Percentiles rank a stretch among this genome's conserved stretches.
phyloP scores from a whole-genome alignment of 2,113 vertebrate genomes.

The Morone chrysops region DNA sequence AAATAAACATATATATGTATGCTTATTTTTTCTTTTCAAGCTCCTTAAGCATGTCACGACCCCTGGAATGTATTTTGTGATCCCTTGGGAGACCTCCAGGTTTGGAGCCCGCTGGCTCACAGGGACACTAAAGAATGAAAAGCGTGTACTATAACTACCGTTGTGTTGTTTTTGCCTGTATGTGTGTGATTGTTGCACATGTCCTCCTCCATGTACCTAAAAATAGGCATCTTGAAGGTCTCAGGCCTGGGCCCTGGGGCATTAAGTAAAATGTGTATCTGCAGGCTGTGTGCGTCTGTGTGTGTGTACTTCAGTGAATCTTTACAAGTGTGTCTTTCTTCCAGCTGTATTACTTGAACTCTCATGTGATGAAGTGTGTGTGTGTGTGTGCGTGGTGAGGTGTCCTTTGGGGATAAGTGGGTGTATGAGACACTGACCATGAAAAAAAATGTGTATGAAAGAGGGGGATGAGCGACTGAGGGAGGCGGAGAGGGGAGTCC shows the following conservation, averaged over 20 bases:
- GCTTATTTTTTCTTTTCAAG: background rate
- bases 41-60: background rate
- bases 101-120: background rate
- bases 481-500: constrained; percentile 18
- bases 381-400: constrained; percentile 37
- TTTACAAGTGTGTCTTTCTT: constrained; percentile 37
- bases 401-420: constrained; percentile 46
- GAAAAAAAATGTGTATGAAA: constrained; percentile 26
- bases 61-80: background rate
- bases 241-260: constrained; percentile 22
- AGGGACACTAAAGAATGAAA: background rate
- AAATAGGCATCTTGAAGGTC: constrained; percentile 51
- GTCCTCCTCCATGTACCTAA: constrained; percentile 33
- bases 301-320: constrained; percentile 12
- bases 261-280: constrained; percentile 31
- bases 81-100: no score
- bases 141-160: background rate
- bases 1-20: background rate
- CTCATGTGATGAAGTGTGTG: constrained; percentile 40
- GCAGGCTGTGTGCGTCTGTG: constrained; percentile 22
- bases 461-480: constrained; percentile 20
- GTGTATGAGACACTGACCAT: constrained; percentile 47
- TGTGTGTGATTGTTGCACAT: constrained; percentile 22
- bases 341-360: constrained; percentile 23
- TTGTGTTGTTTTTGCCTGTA: constrained; percentile 7